These are phyloP conservation scores for Drosophila busckii DNA, from an alignment of 1,140 invertebrate genomes.

Conservation along the genomic window DNA sequence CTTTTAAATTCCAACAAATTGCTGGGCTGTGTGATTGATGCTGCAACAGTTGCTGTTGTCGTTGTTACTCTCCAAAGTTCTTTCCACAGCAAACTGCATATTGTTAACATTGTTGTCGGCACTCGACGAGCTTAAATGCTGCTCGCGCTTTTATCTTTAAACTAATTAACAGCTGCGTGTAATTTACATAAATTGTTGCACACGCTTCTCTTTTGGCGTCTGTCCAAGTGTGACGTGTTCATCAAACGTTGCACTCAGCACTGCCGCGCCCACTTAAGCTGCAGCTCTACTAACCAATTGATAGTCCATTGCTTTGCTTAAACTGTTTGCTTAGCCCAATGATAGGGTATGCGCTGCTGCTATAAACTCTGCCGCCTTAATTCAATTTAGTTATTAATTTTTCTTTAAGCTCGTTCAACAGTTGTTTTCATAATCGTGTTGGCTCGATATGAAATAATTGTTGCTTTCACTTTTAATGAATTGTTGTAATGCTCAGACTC, in stretches of 20 bases:
- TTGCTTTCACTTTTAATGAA: slow-evolving; percentile 76
- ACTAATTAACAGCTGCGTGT: slow-evolving; percentile 36
- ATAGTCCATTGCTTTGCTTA: neutral
- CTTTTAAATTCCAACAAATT: slow-evolving; percentile 64
- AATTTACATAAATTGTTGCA: slow-evolving; percentile 43
- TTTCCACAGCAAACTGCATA: slow-evolving; percentile 10
- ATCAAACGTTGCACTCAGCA: slow-evolving; percentile 62
- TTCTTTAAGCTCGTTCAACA: slow-evolving; percentile 46
- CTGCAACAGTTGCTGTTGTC: slow-evolving; percentile 34
- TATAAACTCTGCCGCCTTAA: neutral
- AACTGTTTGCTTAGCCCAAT: neutral
- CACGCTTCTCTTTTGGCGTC: slow-evolving; percentile 42
- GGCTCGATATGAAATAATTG: slow-evolving; percentile 72
- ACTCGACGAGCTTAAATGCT: too few relatives aligned
- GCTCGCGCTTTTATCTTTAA: slow-evolving; percentile 22
- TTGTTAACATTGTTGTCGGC: neutral
- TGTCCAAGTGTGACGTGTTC: slow-evolving; percentile 65
- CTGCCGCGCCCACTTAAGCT: slow-evolving; percentile 18
- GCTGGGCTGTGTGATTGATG: slow-evolving; percentile 64
- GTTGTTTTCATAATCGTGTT: slow-evolving; percentile 67
- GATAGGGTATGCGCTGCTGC: neutral
- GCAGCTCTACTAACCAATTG: slow-evolving; percentile 30
- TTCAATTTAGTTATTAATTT: slow-evolving; percentile 36
- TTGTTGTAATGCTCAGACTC: slow-evolving; percentile 29
- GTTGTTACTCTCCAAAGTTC: neutral